Conservation (phyloP, 2,888 invertebrate genomes). For the Fissipunctia ypsillon region DNA sequence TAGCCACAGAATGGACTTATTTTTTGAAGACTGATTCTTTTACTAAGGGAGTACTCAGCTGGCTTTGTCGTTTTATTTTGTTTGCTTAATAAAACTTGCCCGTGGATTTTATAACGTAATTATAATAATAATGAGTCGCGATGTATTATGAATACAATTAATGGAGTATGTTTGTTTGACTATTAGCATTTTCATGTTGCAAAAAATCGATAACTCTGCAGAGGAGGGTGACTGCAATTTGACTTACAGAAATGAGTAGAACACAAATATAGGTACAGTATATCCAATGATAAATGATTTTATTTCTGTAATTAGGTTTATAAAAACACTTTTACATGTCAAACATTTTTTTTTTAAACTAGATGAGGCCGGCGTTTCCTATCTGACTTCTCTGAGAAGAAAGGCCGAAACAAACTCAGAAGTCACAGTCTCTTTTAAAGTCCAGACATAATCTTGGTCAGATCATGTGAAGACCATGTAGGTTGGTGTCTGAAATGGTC, state of each 20-base stretch:
- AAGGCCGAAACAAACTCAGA: too few relatives aligned
- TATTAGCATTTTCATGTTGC: conserved; percentile 26
- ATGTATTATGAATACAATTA: conserved; percentile 74
- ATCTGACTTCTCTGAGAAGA: too few relatives aligned
- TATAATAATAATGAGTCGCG: conserved; percentile 72
- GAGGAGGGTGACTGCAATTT: background rate
- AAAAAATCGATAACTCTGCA: conserved; percentile 31
- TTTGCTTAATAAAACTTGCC: background rate
- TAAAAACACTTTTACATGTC: too few relatives aligned
- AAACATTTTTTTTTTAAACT: too few relatives aligned
- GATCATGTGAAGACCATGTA: too few relatives aligned
- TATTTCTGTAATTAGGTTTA: too few relatives aligned
- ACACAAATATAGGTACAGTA: too few relatives aligned
- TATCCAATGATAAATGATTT: too few relatives aligned
- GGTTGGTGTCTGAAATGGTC: too few relatives aligned
- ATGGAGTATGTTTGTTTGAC: conserved; percentile 50
- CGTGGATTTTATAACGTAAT: conserved; percentile 42
- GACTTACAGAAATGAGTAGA: background rate
- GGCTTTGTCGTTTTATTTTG: conserved; percentile 35
- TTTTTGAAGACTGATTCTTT: conserved; percentile 71
- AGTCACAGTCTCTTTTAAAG: too few relatives aligned
- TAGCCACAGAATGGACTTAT: conserved; percentile 48
- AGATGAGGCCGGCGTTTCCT: too few relatives aligned
- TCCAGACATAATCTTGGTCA: too few relatives aligned
- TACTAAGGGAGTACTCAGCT: conserved; percentile 31